Conservation (phyloP, 2,113 vertebrate species). For the Scalopus aquaticus region DNA sequence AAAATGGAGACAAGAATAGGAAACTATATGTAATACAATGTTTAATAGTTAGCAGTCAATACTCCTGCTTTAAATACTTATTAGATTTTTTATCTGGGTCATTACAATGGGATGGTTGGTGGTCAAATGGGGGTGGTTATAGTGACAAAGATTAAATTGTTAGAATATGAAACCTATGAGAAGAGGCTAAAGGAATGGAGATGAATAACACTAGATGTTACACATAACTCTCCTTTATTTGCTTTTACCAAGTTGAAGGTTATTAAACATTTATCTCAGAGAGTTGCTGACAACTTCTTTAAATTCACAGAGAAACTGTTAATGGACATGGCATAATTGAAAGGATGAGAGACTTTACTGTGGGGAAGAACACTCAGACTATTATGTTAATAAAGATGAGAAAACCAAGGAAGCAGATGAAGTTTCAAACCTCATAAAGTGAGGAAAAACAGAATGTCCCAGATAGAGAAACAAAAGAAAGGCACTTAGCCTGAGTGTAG, state of each 20-base stretch:
- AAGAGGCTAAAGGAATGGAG: not conserved
- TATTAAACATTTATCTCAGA: not conserved
- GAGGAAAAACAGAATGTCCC: not conserved
- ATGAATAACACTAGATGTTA: not conserved
- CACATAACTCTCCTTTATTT: not conserved
- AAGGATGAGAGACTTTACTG: not conserved
- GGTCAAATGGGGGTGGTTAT: not conserved
- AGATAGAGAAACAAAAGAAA: not conserved
- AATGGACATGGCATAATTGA: not conserved
- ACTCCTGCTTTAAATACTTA: not conserved
- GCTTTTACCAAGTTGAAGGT: not conserved
- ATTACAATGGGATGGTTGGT: not conserved
- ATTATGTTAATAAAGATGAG: not conserved
- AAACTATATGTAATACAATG: not conserved
- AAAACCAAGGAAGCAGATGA: not conserved
- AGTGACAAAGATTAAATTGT: not conserved
- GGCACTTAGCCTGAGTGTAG: not conserved
- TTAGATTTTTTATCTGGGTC: not conserved
- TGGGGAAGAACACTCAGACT: not conserved
- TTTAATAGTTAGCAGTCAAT: not conserved
- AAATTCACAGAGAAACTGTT: not conserved
- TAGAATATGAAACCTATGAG: not conserved
- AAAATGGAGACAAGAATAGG: not conserved
- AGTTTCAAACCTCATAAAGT: not conserved
- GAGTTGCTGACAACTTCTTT: not conserved